Evolutionary conservation across 2,888 invertebrate species (phyloP), one percentile per base, ranked within the genome.

Genomic region (Nymphalis c-album): DNA sequence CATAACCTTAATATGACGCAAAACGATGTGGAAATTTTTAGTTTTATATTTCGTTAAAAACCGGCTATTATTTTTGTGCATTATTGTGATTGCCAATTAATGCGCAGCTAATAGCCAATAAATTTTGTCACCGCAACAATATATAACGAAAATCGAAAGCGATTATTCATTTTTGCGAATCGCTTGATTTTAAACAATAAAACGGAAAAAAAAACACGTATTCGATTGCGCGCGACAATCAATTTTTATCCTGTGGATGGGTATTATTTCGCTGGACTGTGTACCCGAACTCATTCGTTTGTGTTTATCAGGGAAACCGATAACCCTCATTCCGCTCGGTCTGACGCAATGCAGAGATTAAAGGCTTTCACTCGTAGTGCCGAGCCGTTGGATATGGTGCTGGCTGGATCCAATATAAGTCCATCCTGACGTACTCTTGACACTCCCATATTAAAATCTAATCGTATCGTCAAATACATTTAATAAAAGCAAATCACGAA

Each of bases 291-390:
- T 86, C 86, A 87, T 89, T 87, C 87, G 87, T 85, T 88, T 86
- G 86, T 89, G 87, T 90, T 89, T 90, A 88, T 90, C 88, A 86
- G 85, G 83, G 84, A 80, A 84, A 85, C 87, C 89, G 90, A 91
- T 91, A 90, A 88, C 87, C 87, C 89, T 86, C 89, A 88, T 88
- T 90, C 87, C 86, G 86, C 85, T 84, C 81, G 80, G 85, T 81
- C 85, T 90, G 90, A 88, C 90, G 90, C 90, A 90, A 87, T 88
- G 88, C 86, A 88, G 88, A 88, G 90, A 91, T 90, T 90, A 91
- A 88, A 88, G 84, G 91, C 85, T 90, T 90, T 87, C 83, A 85
- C 81, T 83, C 81, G 84, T 84, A 85, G 82, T 83, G 77, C 79
- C 82, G 81, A 78, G 78, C 79, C 78, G 80, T 77, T 79, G 84